Conservation (phyloP, 2,797 vertebrate species). For the Anableps anableps region DNA sequence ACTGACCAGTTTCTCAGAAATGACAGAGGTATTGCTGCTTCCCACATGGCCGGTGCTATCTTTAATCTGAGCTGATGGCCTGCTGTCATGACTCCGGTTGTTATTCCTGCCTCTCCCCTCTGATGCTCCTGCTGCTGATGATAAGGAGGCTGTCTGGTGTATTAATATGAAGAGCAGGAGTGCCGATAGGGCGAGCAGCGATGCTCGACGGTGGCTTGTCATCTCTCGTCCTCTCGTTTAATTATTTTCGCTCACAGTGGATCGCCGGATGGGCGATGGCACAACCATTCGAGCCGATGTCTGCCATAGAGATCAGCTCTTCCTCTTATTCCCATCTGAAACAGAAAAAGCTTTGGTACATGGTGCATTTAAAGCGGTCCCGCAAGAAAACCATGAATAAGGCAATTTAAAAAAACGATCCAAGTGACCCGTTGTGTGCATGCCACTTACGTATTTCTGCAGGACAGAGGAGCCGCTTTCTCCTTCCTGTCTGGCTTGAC, state of each 20-base stretch:
- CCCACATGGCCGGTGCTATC: slow-evolving; percentile 27
- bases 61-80: slow-evolving; percentile 47
- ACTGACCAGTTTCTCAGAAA: slow-evolving; percentile 26
- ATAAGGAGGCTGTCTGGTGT: slow-evolving; percentile 47
- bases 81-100: slow-evolving; percentile 39
- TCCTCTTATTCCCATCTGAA: slow-evolving; percentile 55
- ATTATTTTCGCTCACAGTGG: slow-evolving; percentile 53
- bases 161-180: slow-evolving; percentile 70
- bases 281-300: slow-evolving; percentile 27
- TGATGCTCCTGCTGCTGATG: slow-evolving; percentile 42
- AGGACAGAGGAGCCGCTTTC: slow-evolving; percentile 35
- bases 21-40: slow-evolving; percentile 54
- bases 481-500: slow-evolving; percentile 63
- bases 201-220: slow-evolving; percentile 58
- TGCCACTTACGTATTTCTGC: slow-evolving; percentile 36
- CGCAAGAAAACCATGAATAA: background rate
- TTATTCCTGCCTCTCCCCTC: slow-evolving; percentile 41
- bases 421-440: background rate
- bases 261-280: slow-evolving; percentile 53
- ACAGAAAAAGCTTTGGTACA: slow-evolving; percentile 47
- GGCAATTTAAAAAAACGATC: background rate
- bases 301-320: slow-evolving; percentile 68
- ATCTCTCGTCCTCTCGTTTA: slow-evolving; percentile 63
- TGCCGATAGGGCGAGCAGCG: slow-evolving; percentile 68
- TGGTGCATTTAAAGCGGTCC: slow-evolving; percentile 1